These are phyloP conservation scores for Cyprinus carpio DNA, from an alignment of 2,113 vertebrate species.

Conservation along the genomic window DNA sequence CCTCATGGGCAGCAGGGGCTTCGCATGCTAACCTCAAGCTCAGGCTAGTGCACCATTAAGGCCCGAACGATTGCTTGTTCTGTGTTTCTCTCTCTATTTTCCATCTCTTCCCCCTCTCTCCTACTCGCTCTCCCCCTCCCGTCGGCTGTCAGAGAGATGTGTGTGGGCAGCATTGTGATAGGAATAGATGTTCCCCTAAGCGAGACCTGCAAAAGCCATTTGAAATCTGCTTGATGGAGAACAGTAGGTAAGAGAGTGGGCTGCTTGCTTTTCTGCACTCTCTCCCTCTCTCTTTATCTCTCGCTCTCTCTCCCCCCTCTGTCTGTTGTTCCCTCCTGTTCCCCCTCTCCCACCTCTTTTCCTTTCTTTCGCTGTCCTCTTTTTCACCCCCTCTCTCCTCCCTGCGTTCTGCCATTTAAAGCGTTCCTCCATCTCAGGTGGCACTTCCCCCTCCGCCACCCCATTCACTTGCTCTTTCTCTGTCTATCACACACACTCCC, in stretches of 20 bases:
- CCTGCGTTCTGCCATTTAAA: conserved; percentile 39
- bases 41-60: conserved; percentile 48
- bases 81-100: conserved; percentile 22
- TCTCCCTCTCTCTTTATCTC: conserved; percentile 54
- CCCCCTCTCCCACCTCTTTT: conserved; percentile 44
- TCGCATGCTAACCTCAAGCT: conserved; percentile 22
- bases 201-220: conserved; percentile 79
- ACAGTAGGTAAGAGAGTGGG: conserved; percentile 78
- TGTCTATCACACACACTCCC: conserved; percentile 68
- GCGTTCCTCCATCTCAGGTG: conserved; percentile 67
- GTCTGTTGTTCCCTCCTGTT: conserved; percentile 66
- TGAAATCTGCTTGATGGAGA: conserved; percentile 78
- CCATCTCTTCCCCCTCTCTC: conserved; percentile 29
- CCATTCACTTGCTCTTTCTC: conserved; percentile 59
- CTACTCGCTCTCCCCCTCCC: conserved; percentile 45
- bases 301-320: conserved; percentile 50
- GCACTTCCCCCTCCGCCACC: conserved; percentile 43
- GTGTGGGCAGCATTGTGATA: conserved; percentile 82
- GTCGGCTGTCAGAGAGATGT: conserved; percentile 68
- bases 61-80: conserved; percentile 11
- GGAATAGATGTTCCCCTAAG: conserved; percentile 80
- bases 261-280: conserved; percentile 65
- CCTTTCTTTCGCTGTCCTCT: conserved; percentile 43
- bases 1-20: background rate
- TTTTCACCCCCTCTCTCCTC: conserved; percentile 47